Percentiles rank a stretch among this genome's conserved stretches.
Conservation (phyloP, 2,113 vertebrate genomes). For the Cranoglanis bouderius region DNA sequence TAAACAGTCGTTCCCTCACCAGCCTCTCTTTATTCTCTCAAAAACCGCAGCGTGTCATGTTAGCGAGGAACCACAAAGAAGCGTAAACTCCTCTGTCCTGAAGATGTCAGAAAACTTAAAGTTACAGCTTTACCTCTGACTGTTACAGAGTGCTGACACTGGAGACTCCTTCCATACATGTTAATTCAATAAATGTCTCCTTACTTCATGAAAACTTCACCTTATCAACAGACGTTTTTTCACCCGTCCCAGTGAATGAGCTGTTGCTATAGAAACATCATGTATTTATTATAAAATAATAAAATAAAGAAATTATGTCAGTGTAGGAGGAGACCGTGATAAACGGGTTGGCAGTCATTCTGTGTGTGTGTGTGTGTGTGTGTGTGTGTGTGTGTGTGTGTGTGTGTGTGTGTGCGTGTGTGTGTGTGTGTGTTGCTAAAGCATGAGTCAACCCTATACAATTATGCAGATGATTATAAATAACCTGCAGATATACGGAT, state of each 20-base stretch:
- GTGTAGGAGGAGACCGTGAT: neutral
- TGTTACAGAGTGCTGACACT: neutral
- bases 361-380: slow-evolving; percentile 5
- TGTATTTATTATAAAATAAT: neutral
- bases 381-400: neutral
- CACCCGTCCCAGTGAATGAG: neutral
- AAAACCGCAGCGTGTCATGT: too few relatives aligned
- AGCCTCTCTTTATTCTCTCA: neutral
- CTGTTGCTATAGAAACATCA: slow-evolving; percentile 2
- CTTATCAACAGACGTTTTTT: neutral
- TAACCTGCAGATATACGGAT: slow-evolving; percentile 12
- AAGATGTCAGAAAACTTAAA: neutral
- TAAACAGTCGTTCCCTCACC: neutral
- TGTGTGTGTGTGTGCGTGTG: neutral
- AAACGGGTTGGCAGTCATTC: neutral
- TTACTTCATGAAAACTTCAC: neutral
- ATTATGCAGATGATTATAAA: slow-evolving; percentile 28
- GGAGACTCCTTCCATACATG: neutral
- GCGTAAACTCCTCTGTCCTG: too few relatives aligned
- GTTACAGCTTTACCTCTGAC: neutral
- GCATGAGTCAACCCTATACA: slow-evolving; percentile 15
- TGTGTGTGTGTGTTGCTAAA: slow-evolving; percentile 13
- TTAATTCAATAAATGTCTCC: neutral
- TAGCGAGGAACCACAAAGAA: too few relatives aligned
- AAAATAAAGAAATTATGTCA: neutral